Percentiles rank a stretch among this genome's conserved stretches.
phyloP scores from a whole-genome alignment of 2,888 invertebrate genomes.

The Cheilosia soror region DNA sequence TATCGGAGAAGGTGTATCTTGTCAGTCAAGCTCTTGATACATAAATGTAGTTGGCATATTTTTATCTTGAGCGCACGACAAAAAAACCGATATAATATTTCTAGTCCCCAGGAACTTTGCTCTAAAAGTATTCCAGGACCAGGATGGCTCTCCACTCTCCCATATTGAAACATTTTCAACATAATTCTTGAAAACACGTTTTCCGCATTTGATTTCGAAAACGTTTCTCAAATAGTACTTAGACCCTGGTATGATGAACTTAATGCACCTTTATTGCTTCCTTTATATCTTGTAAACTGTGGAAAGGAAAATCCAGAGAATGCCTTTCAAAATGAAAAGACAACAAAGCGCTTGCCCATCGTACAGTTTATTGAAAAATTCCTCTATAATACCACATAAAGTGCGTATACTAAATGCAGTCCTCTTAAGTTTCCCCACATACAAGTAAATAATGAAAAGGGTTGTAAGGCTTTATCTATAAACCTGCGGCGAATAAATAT shows the following conservation, averaged over 20 bases:
- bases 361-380: constrained; percentile 40
- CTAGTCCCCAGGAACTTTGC: too few relatives aligned
- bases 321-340: background rate
- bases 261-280: background rate
- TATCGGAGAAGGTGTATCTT: too few relatives aligned
- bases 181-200: too few relatives aligned
- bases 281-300: background rate
- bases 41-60: too few relatives aligned
- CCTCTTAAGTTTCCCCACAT: background rate
- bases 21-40: too few relatives aligned
- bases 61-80: too few relatives aligned
- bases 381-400: constrained; percentile 9
- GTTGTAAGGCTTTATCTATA: background rate
- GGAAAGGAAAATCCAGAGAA: background rate
- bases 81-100: too few relatives aligned
- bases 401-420: background rate
- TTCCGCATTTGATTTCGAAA: too few relatives aligned
- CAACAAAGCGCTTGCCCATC: constrained; percentile 23
- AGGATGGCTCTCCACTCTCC: too few relatives aligned
- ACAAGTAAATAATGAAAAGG: background rate
- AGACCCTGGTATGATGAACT: background rate
- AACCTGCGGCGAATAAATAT: constrained; percentile 3
- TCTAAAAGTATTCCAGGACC: too few relatives aligned
- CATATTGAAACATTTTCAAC: too few relatives aligned
- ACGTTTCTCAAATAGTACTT: too few relatives aligned